Conservation (phyloP, 2,797 vertebrate species). For the Premnoplex brunnescens region DNA sequence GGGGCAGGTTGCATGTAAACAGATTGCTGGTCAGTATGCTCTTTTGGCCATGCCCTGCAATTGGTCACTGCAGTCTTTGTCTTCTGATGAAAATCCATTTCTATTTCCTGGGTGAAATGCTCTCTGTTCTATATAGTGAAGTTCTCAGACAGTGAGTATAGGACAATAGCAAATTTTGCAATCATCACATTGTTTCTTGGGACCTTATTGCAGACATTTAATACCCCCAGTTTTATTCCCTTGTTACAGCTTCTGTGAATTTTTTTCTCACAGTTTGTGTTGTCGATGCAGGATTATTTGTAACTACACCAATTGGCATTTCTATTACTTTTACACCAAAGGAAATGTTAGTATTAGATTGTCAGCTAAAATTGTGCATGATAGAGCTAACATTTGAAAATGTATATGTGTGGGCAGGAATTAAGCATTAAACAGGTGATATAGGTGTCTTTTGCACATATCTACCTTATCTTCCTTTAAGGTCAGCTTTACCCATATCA, state of each 20-base stretch:
- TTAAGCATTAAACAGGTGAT: neutral
- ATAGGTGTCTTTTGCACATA: neutral
- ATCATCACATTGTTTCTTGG: neutral
- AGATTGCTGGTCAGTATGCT: neutral
- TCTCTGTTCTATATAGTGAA: neutral
- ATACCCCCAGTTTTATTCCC: neutral
- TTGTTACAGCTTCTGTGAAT: neutral
- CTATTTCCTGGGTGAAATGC: neutral
- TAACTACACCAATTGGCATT: neutral
- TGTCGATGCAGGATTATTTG: neutral
- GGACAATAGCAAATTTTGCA: neutral
- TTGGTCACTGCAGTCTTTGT: neutral
- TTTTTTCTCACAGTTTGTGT: neutral
- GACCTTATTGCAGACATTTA: neutral
- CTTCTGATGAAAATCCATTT: neutral
- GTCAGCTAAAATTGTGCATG: neutral
- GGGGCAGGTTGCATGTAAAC: neutral
- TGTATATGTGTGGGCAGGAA: neutral
- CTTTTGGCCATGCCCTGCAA: neutral
- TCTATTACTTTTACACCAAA: neutral
- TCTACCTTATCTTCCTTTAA: neutral
- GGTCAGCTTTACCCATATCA: neutral
- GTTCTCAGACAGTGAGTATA: neutral
- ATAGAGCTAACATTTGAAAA: neutral
- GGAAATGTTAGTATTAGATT: neutral